Percentiles rank a stretch among this genome's conserved stretches.
phyloP scores from a whole-genome alignment of 2,113 vertebrate genomes.

The Monarcha castaneiventris region DNA sequence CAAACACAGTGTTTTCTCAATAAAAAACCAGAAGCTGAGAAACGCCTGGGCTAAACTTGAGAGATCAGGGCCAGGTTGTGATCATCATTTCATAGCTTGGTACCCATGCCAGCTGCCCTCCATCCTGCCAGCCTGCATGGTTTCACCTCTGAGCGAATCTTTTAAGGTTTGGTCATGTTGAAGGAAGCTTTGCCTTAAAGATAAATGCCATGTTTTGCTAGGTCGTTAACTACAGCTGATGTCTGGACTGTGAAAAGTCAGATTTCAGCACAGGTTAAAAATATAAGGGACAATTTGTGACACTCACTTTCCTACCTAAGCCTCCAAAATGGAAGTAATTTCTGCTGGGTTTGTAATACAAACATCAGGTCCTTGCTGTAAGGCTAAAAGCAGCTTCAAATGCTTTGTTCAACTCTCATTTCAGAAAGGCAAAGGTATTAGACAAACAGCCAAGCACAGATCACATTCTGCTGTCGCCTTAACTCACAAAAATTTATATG shows the following conservation, averaged over 20 bases:
- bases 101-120: background rate
- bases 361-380: background rate
- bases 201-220: background rate
- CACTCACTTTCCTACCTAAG: background rate
- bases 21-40: background rate
- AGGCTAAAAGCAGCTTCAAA: background rate
- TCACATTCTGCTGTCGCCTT: background rate
- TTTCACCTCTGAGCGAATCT: rapidly evolving
- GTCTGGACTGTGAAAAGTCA: background rate
- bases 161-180: background rate
- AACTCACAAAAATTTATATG: background rate
- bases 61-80: background rate
- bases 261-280: background rate
- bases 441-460: background rate
- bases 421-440: background rate
- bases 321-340: background rate
- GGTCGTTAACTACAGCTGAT: background rate
- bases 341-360: background rate
- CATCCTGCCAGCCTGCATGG: background rate
- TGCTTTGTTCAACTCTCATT: background rate
- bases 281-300: background rate
- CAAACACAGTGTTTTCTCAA: rapidly evolving
- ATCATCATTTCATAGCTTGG: background rate
- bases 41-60: background rate
- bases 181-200: background rate